phyloP scores from a whole-genome alignment of 2,113 vertebrate genomes.

The Gavialis gangeticus region DNA sequence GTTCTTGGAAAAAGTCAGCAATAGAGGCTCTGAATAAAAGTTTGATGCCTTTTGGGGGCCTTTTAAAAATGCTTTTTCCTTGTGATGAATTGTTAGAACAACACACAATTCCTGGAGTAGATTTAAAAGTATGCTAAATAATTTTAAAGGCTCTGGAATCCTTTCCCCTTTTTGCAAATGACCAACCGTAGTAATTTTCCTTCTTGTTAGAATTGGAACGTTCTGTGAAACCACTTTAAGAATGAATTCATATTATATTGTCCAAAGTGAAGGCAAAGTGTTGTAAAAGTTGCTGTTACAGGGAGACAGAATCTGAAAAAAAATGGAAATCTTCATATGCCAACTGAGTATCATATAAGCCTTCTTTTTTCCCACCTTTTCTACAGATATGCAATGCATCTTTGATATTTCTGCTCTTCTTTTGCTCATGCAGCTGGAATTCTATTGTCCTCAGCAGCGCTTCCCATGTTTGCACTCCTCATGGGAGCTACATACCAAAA shows the following conservation, averaged over 20 bases:
- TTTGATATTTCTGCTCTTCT: background rate
- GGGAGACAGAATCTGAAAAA: background rate
- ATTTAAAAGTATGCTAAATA: no score
- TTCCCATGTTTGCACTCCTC: background rate
- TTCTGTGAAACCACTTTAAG: background rate
- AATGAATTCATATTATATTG: background rate
- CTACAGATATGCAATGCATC: background rate
- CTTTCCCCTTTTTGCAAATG: background rate
- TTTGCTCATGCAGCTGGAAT: background rate
- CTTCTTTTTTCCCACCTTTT: background rate
- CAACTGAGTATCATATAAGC: background rate
- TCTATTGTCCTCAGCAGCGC: background rate
- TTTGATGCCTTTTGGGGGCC: no score
- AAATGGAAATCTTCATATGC: background rate
- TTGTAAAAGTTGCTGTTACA: background rate
- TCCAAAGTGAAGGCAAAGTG: background rate
- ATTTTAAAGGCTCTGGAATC: background rate
- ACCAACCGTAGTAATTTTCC: background rate
- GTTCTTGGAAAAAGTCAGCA: background rate
- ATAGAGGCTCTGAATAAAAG: no score
- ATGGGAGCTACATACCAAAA: background rate
- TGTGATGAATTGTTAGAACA: no score
- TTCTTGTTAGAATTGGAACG: background rate
- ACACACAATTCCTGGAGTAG: no score
- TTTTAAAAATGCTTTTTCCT: no score